Evolutionary conservation across 2,113 vertebrate genomes (phyloP), one percentile per base, ranked within the genome.

Genomic region (Ancistrus triradiatus): DNA sequence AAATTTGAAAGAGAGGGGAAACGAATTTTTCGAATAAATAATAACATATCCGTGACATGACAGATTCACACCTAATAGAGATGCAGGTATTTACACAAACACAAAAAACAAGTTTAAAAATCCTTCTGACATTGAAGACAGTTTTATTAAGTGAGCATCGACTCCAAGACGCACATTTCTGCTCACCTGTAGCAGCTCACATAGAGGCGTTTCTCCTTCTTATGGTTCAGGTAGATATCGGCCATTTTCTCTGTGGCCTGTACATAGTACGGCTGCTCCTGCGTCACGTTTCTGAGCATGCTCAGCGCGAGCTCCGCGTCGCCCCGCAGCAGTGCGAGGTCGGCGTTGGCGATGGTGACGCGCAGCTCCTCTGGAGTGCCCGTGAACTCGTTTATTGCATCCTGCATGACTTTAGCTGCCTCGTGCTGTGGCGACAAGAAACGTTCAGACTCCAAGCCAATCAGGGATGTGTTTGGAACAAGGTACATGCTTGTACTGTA

Each of bases 201-300:
- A 74, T 95, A 98, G 2, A 97, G 83, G 24, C 89, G 90, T 78
- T 94, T 98, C 59, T 99, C 94, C 83, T 93, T 97, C 60, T 91
- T 90, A 79, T 92, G 87, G 24, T 90, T 90, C 65, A 98, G 86
- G 78, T 98, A 98, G 66, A 95, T 91, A 61, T 92, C 83, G 18
- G 94, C 95, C 95, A 98, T 98, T 81, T 98, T 99, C 78, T 91
- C 89, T 78, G 94, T 98, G 74, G 91, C 93, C 72, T 96, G 91
- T 64, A 92, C 83, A 78, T 92, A 99, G 78, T 98, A 98, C n/a
- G 88, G 87, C 77, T 97, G 94, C 28, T 97, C 90, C 0, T 91
- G 80, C 2, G 90, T 92, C 43, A 93, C 87, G 78, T 91, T 96
- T 74, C 85, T 79, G 72, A 99, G 93, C 90, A 95, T 91, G 71